Evolutionary conservation across 2,113 vertebrate species (phyloP), one percentile per base, ranked within the genome.

Genomic region (Orthonyx spaldingii): DNA sequence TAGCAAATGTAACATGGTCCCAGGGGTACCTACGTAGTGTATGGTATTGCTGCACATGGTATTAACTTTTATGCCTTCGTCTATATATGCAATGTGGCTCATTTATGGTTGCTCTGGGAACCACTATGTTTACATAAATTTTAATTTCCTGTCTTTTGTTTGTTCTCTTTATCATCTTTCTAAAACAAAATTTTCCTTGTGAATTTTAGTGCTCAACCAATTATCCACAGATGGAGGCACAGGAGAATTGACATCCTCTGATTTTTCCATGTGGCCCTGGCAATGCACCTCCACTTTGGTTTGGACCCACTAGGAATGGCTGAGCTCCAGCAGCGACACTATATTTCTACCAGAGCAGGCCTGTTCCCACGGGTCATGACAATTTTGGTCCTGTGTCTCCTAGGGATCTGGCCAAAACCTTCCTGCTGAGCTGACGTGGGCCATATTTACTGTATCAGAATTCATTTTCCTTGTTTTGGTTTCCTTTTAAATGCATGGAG

Each of bases 81-180:
- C 94, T 94, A 90, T 94, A 88, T 91, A 82, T 90, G 93, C 94
- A 92, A 50, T 84, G 84, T 80, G 64, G 90, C 78, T 93, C 94
- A 95, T 94, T 96, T 96, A 97, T 90, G 69, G 90, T 89, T 95
- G 91, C 75, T 96, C 71, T 90, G 97, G 95, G 97, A 97, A 96
- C 93, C 84, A 90, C 93, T 83, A 37, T 96, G 91, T 97, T 97
- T 95, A 97, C 97, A 96, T 97, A 96, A 95, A 96, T 97, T 97
- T 97, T 97, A 97, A 97, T 97, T 97, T 97, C 95, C 95, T 96
- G 94, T 91, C 94, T 96, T 97, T 97, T 95, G 95, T 96, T 97
- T 97, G 93, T 83, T 95, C 93, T 93, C 93, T 97, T 95, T 93
- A 96, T 97, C 95, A 95, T 97, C 72, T 84, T 96, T 94, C 94